Evolutionary conservation across 2,113 vertebrate species (phyloP), one percentile per base, ranked within the genome.

Genomic region (Symphodus melops): DNA sequence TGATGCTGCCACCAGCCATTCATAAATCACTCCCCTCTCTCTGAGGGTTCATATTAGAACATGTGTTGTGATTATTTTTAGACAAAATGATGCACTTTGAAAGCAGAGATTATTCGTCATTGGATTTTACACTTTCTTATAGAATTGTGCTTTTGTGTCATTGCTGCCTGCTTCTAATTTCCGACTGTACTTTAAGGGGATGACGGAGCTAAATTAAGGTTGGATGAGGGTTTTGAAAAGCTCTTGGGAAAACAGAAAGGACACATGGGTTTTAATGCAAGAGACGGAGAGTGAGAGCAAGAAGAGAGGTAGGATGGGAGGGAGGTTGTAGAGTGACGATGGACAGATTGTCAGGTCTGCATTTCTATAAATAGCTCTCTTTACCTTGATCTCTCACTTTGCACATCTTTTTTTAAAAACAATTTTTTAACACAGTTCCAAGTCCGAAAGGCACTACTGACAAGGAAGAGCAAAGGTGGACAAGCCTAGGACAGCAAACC

Each of bases 361-460:
- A 19, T 73, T 81, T 80, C 85, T 84, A 88, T 88, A 88, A 88
- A 90, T 84, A 92, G 68, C 69, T 33, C 44, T 52, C 53, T 52
- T 46, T 10, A 57, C 71, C 48, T 51, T 54, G 52, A 77, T 46
- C 54, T 37, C 60, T 62, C 33, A 21, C 20, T 74, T 49, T 20
- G 4, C 16, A 3, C 6, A 23, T 41, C 23, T 46, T 7, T 36
- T 25, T 44, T 65, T 60, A n/a, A n/a, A n/a, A n/a, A n/a, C n/a
- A n/a, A n/a, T n/a, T n/a, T n/a, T n/a, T 75, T 56, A 75, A 52
- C 53, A 9, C 51, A 56, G 61, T 62, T 41, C 41, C 14, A 28
- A 52, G 48, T 71, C 77, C 49, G 23, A 57, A 67, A 70, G 73
- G 68, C 3, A 36, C 14, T 33, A 67, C 14, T 68, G 62, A 56